Conservation (phyloP, 2,888 invertebrate species). For the Amphipoea lucens region DNA sequence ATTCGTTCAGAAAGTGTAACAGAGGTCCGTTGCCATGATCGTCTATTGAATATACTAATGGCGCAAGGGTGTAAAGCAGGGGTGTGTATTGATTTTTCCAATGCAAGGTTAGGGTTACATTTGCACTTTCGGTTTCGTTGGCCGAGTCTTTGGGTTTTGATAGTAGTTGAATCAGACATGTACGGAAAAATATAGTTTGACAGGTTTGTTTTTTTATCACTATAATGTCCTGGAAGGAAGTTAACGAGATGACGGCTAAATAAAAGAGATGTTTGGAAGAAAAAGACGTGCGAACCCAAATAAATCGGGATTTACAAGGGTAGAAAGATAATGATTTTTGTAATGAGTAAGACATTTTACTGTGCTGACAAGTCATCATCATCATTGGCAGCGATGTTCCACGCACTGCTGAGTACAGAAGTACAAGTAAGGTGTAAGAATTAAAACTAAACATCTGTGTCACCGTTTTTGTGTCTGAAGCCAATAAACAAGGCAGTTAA, state of each 20-base stretch:
- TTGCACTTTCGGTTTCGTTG: slow-evolving; percentile 45
- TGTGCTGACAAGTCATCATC: neutral
- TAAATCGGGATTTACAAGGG: neutral
- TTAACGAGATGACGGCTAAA: neutral
- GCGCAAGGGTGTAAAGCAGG: slow-evolving; percentile 67
- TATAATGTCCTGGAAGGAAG: neutral
- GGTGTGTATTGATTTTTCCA: slow-evolving; percentile 72
- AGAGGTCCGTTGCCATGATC: slow-evolving; percentile 58
- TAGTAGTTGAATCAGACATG: neutral
- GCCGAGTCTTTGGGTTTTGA: slow-evolving; percentile 24
- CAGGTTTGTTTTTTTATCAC: neutral
- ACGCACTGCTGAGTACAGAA: neutral
- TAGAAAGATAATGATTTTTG: neutral
- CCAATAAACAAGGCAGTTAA: neutral
- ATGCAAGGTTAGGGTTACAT: slow-evolving; percentile 76
- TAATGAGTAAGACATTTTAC: neutral
- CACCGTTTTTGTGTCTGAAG: neutral
- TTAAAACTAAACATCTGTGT: neutral
- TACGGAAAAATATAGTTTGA: neutral
- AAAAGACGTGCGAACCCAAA: neutral
- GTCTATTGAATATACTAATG: slow-evolving; percentile 67
- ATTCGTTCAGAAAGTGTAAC: slow-evolving; percentile 51
- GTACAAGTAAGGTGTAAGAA: neutral
- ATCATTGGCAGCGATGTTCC: neutral
- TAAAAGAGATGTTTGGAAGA: neutral